These are phyloP conservation scores for Micropoecilia bifurca DNA, from an alignment of 2,797 vertebrate species.

Conservation along the genomic window DNA sequence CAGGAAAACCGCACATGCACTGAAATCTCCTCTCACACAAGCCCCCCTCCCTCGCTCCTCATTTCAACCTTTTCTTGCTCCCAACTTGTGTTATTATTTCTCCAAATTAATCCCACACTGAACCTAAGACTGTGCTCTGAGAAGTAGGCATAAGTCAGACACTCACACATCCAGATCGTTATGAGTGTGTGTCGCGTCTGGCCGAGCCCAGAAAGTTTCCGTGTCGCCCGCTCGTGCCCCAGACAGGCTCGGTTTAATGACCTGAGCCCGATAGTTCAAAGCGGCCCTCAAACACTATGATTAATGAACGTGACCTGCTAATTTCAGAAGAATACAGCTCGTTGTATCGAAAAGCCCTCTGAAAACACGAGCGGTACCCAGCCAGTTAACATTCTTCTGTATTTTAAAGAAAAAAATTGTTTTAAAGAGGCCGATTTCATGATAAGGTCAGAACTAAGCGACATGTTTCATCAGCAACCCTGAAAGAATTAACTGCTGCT, in stretches of 20 bases:
- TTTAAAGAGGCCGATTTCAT: constrained; percentile 61
- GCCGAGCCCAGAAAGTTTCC: constrained; percentile 82
- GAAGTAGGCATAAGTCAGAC: constrained; percentile 55
- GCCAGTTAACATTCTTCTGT: constrained; percentile 82
- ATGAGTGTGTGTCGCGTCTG: constrained; percentile 76
- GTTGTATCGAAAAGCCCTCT: constrained; percentile 76
- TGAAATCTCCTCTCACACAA: constrained; percentile 40
- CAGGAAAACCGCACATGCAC: constrained; percentile 15
- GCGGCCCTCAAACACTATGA: constrained; percentile 77
- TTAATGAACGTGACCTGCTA: constrained; percentile 83
- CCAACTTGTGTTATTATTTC: constrained; percentile 74
- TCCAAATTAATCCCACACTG: constrained; percentile 77
- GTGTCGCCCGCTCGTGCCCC: constrained; percentile 77
- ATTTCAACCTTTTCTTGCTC: constrained; percentile 65
- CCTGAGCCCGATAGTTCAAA: constrained; percentile 83
- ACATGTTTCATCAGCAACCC: constrained; percentile 74
- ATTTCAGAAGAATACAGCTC: constrained; percentile 82
- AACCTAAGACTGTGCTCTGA: constrained; percentile 50
- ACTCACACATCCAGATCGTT: constrained; percentile 60
- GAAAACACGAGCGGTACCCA: constrained; percentile 58
- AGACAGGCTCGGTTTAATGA: constrained; percentile 81
- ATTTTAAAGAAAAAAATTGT: constrained; percentile 65
- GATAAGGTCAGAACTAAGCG: constrained; percentile 74
- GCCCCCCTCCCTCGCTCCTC: background rate
- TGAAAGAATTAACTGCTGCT: constrained; percentile 62